Evolutionary conservation across 1,140 invertebrate genomes (phyloP).

Genomic region (Sarcophaga bullata): DNA sequence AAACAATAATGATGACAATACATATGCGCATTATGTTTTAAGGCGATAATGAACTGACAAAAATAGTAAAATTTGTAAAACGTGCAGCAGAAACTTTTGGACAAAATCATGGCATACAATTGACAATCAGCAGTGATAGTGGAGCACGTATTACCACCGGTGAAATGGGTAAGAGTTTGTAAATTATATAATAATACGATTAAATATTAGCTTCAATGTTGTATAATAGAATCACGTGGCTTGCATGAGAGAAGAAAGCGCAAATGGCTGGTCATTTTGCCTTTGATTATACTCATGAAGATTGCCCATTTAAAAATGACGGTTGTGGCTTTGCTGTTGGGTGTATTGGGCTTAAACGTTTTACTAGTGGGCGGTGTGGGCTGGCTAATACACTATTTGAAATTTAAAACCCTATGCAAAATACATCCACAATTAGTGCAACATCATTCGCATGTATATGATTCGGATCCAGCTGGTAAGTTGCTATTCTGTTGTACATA

Average conservation of each 20-base stretch:
- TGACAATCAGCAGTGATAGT: slow-evolving; percentile 52
- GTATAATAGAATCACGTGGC: slow-evolving; percentile 48
- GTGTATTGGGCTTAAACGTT: slow-evolving; percentile 58
- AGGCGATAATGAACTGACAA: slow-evolving; percentile 58
- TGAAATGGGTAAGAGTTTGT: slow-evolving; percentile 52
- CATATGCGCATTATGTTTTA: slow-evolving; percentile 27
- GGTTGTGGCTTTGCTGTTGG: slow-evolving; percentile 53
- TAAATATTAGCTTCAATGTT: too few species aligned
- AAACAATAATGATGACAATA: not conserved
- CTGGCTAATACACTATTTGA: slow-evolving; percentile 63
- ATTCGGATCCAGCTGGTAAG: slow-evolving; percentile 56
- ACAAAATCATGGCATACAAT: slow-evolving; percentile 57
- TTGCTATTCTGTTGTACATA: not conserved
- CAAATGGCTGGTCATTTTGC: slow-evolving; percentile 59
- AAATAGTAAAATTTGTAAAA: slow-evolving; percentile 59
- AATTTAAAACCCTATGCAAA: slow-evolving; percentile 62
- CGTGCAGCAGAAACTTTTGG: slow-evolving; percentile 59
- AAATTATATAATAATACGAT: too few species aligned
- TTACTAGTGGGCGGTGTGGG: slow-evolving; percentile 57
- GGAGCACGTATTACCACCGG: slow-evolving; percentile 52
- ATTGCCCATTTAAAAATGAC: slow-evolving; percentile 64
- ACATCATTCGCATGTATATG: slow-evolving; percentile 62
- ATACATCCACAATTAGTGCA: slow-evolving; percentile 63
- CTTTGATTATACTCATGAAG: slow-evolving; percentile 60
- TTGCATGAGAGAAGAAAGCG: slow-evolving; percentile 54